Percentiles rank a stretch among this genome's conserved stretches.
Conservation (phyloP, 2,113 vertebrate species). For the Todiramphus saurophagus region DNA sequence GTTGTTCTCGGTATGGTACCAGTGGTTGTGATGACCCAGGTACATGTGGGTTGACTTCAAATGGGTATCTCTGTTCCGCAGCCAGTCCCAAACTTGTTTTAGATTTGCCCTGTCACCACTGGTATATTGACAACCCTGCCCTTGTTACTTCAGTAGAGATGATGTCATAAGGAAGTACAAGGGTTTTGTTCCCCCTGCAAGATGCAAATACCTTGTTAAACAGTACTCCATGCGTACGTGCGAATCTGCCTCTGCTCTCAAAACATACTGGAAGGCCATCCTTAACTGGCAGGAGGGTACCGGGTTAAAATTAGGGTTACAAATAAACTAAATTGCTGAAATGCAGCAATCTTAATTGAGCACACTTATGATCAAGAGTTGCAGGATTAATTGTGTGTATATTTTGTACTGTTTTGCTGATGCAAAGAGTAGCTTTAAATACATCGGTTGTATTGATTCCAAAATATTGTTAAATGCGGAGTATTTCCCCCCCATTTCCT, state of each 20-base stretch:
- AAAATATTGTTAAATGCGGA: not conserved
- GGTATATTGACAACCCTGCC: not conserved
- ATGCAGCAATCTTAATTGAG: not conserved
- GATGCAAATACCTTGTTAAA: not conserved
- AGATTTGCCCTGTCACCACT: not conserved
- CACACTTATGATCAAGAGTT: not conserved
- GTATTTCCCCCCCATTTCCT: rapidly evolving
- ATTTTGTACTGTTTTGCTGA: not conserved
- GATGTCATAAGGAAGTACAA: rapidly evolving
- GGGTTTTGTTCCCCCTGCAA: not conserved
- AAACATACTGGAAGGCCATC: not conserved
- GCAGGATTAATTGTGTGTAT: not conserved
- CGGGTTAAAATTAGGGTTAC: not conserved
- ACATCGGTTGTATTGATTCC: not conserved
- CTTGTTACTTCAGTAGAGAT: not conserved
- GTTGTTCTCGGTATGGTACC: not conserved
- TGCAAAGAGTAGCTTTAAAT: not conserved
- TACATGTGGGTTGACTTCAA: rapidly evolving
- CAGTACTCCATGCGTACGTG: too few species aligned
- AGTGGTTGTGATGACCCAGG: not conserved
- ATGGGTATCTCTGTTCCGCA: not conserved
- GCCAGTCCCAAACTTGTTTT: not conserved
- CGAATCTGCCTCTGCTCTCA: rapidly evolving
- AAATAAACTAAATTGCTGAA: not conserved
- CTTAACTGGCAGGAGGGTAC: not conserved